Conservation (phyloP, 2,113 vertebrate genomes). For the Xyrauchen texanus region DNA sequence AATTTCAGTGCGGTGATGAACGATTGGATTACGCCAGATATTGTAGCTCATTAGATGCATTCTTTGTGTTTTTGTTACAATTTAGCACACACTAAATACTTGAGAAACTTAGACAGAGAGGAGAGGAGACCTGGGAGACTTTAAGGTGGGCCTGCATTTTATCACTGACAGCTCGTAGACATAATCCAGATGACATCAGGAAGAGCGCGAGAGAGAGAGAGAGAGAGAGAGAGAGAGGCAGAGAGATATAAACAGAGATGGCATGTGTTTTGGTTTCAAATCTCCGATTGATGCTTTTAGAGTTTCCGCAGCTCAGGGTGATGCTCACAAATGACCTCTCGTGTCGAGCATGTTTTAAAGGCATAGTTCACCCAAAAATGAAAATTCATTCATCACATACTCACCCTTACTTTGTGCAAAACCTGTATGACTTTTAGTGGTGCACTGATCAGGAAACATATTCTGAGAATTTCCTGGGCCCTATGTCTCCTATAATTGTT, state of each 20-base stretch:
- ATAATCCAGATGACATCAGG: conserved; percentile 41
- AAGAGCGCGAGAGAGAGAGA: conserved; percentile 15
- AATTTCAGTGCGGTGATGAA: no score
- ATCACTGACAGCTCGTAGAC: conserved; percentile 50
- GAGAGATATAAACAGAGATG: conserved; percentile 53
- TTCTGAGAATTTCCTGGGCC: no score
- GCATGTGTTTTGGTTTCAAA: conserved; percentile 50
- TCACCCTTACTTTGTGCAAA: no score
- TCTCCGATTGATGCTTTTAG: conserved; percentile 50
- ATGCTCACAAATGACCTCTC: neutral
- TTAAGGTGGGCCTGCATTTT: conserved; percentile 44
- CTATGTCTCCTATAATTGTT: neutral
- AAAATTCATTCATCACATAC: no score
- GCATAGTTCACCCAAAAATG: no score
- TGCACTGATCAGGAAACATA: no score
- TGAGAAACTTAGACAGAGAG: neutral
- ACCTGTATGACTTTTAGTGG: no score
- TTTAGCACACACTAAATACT: neutral
- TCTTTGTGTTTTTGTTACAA: conserved; percentile 1
- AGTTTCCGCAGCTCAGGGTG: conserved; percentile 21
- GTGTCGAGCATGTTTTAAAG: neutral
- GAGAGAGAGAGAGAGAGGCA: conserved; percentile 30
- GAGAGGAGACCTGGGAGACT: conserved; percentile 1
- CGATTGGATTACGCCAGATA: neutral
- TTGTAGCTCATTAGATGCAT: neutral